Percentiles rank a stretch among this genome's conserved stretches.
These are phyloP conservation scores for Corynorhinus townsendii DNA, from an alignment of 2,113 vertebrate species.

Conservation along the genomic window DNA sequence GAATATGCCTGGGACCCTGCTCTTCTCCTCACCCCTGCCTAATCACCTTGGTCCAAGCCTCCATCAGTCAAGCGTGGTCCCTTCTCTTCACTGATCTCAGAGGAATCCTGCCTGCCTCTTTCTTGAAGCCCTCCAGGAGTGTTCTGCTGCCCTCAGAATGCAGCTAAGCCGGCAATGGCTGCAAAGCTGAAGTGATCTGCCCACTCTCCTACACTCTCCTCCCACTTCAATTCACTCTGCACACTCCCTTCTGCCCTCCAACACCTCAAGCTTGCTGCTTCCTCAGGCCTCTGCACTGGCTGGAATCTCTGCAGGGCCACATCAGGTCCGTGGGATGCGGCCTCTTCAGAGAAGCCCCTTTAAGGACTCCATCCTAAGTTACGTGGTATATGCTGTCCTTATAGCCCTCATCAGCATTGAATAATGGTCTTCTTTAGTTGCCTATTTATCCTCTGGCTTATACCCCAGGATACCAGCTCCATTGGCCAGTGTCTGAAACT, in stretches of 20 bases:
- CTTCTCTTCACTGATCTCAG: background rate
- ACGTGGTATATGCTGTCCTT: background rate
- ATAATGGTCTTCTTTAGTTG: background rate
- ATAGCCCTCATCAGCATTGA: background rate
- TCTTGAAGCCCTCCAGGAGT: background rate
- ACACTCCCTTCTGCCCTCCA: background rate
- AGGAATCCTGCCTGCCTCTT: background rate
- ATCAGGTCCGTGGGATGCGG: rapidly evolving
- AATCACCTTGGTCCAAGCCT: no score
- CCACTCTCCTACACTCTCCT: no score
- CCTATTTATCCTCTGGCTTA: background rate
- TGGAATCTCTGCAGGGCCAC: background rate
- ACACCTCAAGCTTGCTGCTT: background rate
- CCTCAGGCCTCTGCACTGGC: background rate
- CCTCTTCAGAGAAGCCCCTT: background rate
- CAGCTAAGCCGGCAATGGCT: background rate
- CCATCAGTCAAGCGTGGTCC: no score
- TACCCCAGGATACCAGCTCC: no score
- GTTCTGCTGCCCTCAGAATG: background rate
- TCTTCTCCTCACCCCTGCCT: background rate
- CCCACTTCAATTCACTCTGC: rapidly evolving
- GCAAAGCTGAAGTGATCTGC: background rate
- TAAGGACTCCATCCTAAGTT: background rate
- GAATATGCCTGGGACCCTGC: rapidly evolving
- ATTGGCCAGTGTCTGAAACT: background rate